Base-by-base conservation (phyloP, 2,888 invertebrate genomes). In the Acleris emargana region DNA sequence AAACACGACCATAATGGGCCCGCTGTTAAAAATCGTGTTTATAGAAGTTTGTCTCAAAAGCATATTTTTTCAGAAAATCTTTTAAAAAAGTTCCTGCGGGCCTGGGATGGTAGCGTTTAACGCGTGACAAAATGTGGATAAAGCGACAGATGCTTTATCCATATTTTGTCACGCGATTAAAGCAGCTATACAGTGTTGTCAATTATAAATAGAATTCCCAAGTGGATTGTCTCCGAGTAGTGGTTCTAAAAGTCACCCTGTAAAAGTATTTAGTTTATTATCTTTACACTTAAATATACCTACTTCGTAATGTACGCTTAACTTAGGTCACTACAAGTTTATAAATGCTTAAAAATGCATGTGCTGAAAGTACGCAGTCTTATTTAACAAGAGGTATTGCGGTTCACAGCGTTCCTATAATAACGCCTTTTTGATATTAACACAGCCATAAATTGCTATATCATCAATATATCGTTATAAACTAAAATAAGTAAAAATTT, bases 381-480 rank as follows among this genome's bases (percentile, higher is more conserved):
- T 87, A 79, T 80, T 52, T 69, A 81, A 80, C 87, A 86, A 87
- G 92, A 91, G 91, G 92, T 91, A 91, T 86, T 81, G 84, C 80
- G 92, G 92, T 91, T 87, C 76, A 78, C 72, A 76, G 76, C 83
- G 83, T 81, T 82, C 79, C 83, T 79, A 81, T 80, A 84, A 87
- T 85, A 87, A 89, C 87, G 82, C 77, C 54, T 87, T 89, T 91
- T 91, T 88, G 90, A 90, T 89, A 87, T 87, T 82, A 87, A 88
- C 92, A 91, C 92, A 91, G 91, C 91, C 91, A 90, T 89, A 82
- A 86, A 85, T 86, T 60, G 64, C 67, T 59, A 52, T 83, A 79
- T 81, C 79, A 51, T 75, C 72, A 70, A 73, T 73, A 68, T 75
- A 75, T 73, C 72, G 75, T 73, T 73, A 72, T 68, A 50, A 67